Evolutionary conservation across 2,797 vertebrate genomes (phyloP).

Genomic region (Oreochromis mossambicus): DNA sequence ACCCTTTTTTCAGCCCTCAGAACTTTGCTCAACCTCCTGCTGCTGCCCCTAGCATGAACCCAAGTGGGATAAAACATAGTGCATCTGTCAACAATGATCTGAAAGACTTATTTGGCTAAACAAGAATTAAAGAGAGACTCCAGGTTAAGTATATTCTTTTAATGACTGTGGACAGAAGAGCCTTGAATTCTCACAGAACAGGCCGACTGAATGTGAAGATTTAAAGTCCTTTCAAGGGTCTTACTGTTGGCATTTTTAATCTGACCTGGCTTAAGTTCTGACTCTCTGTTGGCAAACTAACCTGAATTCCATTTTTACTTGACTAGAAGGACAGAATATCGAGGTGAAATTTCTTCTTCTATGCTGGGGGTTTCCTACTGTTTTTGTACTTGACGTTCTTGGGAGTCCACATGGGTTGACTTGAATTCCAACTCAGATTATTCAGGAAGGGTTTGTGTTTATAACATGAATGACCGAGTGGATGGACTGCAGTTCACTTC

Average conservation of each 20-base stretch:
- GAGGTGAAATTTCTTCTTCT: conserved; percentile 38
- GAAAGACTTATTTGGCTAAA: conserved; percentile 96
- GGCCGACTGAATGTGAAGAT: conserved; percentile 43
- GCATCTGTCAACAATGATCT: conserved; percentile 92
- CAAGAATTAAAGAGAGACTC: neutral
- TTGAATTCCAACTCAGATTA: conserved; percentile 18
- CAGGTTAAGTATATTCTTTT: conserved; percentile 23
- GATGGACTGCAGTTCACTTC: neutral
- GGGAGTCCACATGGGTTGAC: conserved; percentile 15
- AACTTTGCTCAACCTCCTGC: conserved; percentile 84
- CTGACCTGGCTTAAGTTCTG: conserved; percentile 18
- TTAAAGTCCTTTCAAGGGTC: conserved; percentile 7
- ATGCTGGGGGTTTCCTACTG: conserved; percentile 66
- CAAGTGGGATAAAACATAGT: conserved; percentile 83
- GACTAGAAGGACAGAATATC: conserved; percentile 24
- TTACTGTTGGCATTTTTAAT: conserved; percentile 49
- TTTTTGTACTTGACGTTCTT: conserved; percentile 62
- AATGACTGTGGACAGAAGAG: conserved; percentile 6
- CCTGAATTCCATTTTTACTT: conserved; percentile 47
- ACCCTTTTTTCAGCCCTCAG: conserved; percentile 96
- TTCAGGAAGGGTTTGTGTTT: conserved; percentile 35
- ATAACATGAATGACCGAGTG: conserved; percentile 1
- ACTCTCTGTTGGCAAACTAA: conserved; percentile 30
- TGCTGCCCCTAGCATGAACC: conserved; percentile 63
- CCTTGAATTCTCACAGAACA: conserved; percentile 29